Evolutionary conservation across 2,888 invertebrate genomes (phyloP).

Genomic region (Cantharis flavilabris): DNA sequence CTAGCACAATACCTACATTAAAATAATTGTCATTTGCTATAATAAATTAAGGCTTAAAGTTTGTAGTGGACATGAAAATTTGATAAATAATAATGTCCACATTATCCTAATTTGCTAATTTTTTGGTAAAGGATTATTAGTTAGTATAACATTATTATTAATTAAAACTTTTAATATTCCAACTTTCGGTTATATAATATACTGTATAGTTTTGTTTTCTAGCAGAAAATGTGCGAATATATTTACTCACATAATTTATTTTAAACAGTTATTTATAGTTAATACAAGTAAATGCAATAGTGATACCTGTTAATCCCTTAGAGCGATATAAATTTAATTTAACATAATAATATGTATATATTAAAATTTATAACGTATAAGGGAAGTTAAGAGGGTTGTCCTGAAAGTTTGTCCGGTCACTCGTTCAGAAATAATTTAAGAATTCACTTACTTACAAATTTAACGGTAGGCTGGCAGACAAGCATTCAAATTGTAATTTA

Average conservation of each 20-base stretch:
- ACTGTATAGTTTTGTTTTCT: background rate
- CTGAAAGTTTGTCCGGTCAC: conserved; percentile 8
- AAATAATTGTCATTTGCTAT: no score
- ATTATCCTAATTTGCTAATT: background rate
- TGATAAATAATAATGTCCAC: background rate
- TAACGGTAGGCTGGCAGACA: conserved; percentile 44
- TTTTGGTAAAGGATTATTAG: background rate
- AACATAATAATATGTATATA: conserved; percentile 11
- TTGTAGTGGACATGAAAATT: background rate
- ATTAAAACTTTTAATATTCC: background rate
- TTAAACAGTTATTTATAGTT: conserved; percentile 3
- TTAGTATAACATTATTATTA: background rate
- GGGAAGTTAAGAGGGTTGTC: conserved; percentile 6
- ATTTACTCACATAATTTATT: background rate
- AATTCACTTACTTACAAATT: conserved; percentile 43
- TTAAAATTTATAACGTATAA: conserved; percentile 26
- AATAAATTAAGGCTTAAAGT: no score
- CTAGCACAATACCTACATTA: no score
- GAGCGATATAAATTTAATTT: conserved; percentile 1
- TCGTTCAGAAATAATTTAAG: conserved; percentile 23
- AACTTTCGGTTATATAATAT: background rate
- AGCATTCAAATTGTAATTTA: conserved; percentile 46
- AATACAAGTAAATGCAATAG: background rate
- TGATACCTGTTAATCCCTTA: background rate
- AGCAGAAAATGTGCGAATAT: background rate